These are phyloP conservation scores for Urocitellus parryii DNA, from an alignment of 2,113 vertebrate genomes.

Conservation along the genomic window DNA sequence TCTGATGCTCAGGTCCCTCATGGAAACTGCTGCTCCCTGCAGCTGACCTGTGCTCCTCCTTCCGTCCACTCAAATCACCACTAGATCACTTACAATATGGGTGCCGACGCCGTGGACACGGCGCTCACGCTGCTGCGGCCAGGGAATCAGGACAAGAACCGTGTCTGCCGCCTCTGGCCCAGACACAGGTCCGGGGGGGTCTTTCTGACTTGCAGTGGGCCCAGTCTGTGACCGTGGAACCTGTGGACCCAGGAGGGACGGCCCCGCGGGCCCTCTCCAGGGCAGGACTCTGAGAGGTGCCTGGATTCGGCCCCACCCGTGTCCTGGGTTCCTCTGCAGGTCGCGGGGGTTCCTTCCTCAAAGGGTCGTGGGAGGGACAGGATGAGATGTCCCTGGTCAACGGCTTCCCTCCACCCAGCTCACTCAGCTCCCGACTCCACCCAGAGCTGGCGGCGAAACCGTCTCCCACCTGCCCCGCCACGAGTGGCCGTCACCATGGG, in stretches of 20 bases:
- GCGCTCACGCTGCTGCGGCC: neutral
- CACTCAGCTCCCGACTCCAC: neutral
- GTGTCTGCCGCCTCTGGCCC: neutral
- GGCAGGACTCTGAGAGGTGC: no score
- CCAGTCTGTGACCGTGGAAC: neutral
- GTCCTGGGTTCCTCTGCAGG: neutral
- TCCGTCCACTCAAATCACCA: neutral
- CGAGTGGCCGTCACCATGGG: accelerated
- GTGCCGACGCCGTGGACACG: neutral
- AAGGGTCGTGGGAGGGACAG: neutral
- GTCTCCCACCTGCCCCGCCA: no score
- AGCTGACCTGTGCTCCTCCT: no score
- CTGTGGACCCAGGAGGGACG: neutral
- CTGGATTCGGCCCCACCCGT: neutral
- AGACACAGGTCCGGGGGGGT: neutral
- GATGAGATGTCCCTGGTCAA: neutral
- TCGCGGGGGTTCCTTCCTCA: neutral
- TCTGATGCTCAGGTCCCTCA: neutral
- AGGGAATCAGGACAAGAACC: neutral
- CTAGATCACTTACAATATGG: neutral
- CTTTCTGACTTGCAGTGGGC: neutral
- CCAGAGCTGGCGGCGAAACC: neutral
- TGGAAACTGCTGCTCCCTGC: neutral
- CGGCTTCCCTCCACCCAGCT: accelerated
- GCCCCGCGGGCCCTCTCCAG: no score